Conservation (phyloP, 2,797 vertebrate species). For the Toxotes lorentzi region DNA sequence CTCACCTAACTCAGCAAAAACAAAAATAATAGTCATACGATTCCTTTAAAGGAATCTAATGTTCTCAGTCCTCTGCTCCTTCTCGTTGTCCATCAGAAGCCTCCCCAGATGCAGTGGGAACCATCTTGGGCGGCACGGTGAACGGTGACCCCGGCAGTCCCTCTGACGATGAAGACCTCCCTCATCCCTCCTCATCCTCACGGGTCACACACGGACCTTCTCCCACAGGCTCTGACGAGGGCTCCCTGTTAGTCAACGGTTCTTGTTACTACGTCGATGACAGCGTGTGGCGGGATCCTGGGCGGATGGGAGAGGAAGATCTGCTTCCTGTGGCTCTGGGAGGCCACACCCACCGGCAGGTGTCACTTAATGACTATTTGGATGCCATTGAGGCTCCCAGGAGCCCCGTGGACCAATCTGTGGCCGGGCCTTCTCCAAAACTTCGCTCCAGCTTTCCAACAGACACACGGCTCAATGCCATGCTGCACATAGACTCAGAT, state of each 20-base stretch:
- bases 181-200: conserved; percentile 73
- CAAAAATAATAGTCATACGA: too few species aligned
- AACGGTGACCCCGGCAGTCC: conserved; percentile 95
- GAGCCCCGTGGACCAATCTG: conserved; percentile 80
- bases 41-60: too few species aligned
- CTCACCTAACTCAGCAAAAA: too few species aligned
- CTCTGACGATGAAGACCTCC: conserved; percentile 93
- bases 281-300: conserved; percentile 59
- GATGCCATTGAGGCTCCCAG: conserved; percentile 88
- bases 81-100: conserved; percentile 75
- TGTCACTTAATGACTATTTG: conserved; percentile 93
- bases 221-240: conserved; percentile 89
- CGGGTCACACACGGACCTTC: conserved; percentile 67
- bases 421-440: conserved; percentile 90
- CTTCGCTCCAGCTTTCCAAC: conserved; percentile 97
- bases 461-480: conserved; percentile 94
- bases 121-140: conserved; percentile 86
- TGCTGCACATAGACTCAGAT: conserved; percentile 98
- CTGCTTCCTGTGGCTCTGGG: conserved; percentile 61
- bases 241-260: conserved; percentile 83
- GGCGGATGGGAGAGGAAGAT: conserved; percentile 50
- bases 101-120: conserved; percentile 85
- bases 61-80: background rate
- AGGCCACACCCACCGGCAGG: conserved; percentile 87
- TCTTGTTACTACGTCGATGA: conserved; percentile 67